Conservation (phyloP, 2,113 vertebrate genomes). For the Columba livia region DNA sequence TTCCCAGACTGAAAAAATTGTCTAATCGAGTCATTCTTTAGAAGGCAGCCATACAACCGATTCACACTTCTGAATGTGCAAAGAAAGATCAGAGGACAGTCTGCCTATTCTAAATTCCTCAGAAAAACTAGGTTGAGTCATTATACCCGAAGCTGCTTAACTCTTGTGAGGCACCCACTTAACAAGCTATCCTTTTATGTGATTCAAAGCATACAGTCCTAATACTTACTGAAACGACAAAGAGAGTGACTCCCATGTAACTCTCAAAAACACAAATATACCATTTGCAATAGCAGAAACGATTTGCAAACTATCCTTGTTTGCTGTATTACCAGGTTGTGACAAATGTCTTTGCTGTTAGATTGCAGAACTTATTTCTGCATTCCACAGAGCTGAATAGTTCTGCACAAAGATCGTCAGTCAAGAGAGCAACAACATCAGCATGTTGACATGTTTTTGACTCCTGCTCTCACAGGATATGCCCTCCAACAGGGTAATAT, state of each 20-base stretch:
- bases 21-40: background rate
- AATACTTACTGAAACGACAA: accelerated
- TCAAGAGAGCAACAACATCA: background rate
- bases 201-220: background rate
- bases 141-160: background rate
- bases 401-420: background rate
- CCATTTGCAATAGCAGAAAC: background rate
- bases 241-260: background rate
- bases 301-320: background rate
- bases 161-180: background rate
- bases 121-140: background rate
- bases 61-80: background rate
- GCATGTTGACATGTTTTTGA: accelerated
- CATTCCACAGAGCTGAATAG: background rate
- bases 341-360: background rate
- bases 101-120: background rate
- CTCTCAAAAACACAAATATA: background rate
- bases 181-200: background rate
- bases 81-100: background rate
- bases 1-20: background rate
- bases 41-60: background rate
- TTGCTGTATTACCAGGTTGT: background rate
- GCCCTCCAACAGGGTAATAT: accelerated
- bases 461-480: background rate
- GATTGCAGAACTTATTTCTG: background rate